A percentile compares a stretch with the other conserved stretches of the same genome.
Conservation (phyloP, 2,113 vertebrate genomes). For the Bostrychus sinensis region DNA sequence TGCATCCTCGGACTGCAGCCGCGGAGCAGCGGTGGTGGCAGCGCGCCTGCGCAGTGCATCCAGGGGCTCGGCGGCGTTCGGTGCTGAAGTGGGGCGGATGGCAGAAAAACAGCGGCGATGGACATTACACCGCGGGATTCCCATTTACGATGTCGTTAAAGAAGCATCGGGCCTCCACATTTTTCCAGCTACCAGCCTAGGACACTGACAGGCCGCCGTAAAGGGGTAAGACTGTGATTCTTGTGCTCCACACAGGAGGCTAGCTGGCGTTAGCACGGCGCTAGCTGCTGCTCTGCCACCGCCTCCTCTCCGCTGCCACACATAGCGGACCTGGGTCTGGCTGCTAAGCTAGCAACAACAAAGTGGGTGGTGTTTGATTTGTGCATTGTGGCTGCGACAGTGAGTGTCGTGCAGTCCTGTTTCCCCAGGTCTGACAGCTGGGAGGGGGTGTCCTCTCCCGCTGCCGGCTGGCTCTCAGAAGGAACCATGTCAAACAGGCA, state of each 20-base stretch:
- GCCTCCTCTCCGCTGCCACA: conserved; percentile 53
- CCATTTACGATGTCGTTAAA: conserved; percentile 60
- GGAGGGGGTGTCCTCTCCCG: conserved; percentile 21
- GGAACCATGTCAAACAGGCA: conserved; percentile 49
- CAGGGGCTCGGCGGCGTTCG: conserved; percentile 83
- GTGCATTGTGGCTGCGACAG: conserved; percentile 25
- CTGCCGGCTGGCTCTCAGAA: conserved; percentile 37
- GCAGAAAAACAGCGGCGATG: conserved; percentile 80
- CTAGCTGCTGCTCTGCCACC: conserved; percentile 55
- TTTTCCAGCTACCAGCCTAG: conserved; percentile 47
- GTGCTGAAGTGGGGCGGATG: conserved; percentile 88
- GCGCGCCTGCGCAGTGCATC: conserved; percentile 84
- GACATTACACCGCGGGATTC: conserved; percentile 75
- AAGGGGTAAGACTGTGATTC: conserved; percentile 75
- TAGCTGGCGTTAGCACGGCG: conserved; percentile 72
- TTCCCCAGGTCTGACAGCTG: conserved; percentile 14
- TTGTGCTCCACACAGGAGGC: conserved; percentile 65
- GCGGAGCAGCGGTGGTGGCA: conserved; percentile 61
- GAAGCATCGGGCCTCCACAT: conserved; percentile 44
- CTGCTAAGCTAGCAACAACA: conserved; percentile 58
- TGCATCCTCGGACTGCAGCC: conserved; percentile 62
- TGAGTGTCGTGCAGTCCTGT: conserved; percentile 2
- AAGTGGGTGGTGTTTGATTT: conserved; percentile 62
- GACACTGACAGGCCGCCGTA: conserved; percentile 67
- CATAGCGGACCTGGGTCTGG: conserved; percentile 53